phyloP scores from a whole-genome alignment of 2,113 vertebrate species.

The Nibea albiflora region DNA sequence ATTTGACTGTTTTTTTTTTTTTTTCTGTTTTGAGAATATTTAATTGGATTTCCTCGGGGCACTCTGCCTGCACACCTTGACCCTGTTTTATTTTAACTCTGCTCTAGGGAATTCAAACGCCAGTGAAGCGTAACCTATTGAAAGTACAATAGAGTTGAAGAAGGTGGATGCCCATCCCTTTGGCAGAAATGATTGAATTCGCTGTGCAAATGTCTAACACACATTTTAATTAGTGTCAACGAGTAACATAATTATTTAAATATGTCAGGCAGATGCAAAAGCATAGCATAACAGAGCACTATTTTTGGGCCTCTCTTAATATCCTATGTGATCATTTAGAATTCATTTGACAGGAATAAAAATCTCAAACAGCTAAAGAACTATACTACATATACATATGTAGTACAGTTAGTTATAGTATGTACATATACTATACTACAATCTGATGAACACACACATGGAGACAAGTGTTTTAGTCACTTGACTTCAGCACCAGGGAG shows the following conservation, averaged over 20 bases:
- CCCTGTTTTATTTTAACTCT: conserved; percentile 1
- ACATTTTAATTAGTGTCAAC: background rate
- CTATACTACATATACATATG: no score
- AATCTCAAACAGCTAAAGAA: background rate
- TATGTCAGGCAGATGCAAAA: background rate
- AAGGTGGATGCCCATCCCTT: background rate
- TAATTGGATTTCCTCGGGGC: conserved; percentile 7
- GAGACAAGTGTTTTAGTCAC: background rate
- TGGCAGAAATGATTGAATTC: background rate
- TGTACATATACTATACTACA: background rate
- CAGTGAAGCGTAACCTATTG: background rate
- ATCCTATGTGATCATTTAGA: background rate
- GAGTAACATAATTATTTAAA: background rate
- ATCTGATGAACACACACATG: background rate
- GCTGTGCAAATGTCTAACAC: background rate
- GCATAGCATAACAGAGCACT: background rate
- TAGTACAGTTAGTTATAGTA: no score
- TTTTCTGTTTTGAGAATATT: background rate
- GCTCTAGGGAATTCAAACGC: conserved; percentile 4
- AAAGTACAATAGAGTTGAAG: background rate
- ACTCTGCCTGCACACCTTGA: background rate
- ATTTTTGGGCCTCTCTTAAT: background rate
- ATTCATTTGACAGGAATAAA: background rate
- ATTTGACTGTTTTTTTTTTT: background rate
- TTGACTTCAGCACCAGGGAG: conserved; percentile 16